Conservation (phyloP, 30 jellyfish, hydroid and myxozoan genomes). For the Pelagia noctiluca region DNA sequence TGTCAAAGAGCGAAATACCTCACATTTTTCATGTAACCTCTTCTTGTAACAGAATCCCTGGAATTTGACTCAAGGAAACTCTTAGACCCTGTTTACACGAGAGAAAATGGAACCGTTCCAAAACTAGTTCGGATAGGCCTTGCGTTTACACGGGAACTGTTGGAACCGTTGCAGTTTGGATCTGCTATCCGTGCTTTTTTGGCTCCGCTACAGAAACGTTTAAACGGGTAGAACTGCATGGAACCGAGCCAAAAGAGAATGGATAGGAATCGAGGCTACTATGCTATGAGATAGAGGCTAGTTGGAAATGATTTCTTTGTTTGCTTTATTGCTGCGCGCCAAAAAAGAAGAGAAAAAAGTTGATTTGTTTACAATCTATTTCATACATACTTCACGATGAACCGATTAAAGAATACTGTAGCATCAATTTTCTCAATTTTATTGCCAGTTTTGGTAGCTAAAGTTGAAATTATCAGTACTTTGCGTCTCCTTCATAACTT, state of each 20-base stretch:
- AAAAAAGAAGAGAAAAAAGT: slow-evolving; percentile 5
- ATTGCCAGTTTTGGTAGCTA: too few relatives aligned
- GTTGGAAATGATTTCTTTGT: slow-evolving; percentile 27
- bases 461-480: slow-evolving; percentile 26
- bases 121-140: slow-evolving; percentile 38
- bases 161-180: slow-evolving; percentile 21
- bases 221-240: slow-evolving; percentile 12
- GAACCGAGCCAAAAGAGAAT: slow-evolving; percentile 4
- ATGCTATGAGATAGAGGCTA: slow-evolving; percentile 19
- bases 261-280: slow-evolving; percentile 6
- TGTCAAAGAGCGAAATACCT: too few relatives aligned
- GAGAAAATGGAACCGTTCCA: too few relatives aligned
- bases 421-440: slow-evolving; percentile 18
- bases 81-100: too few relatives aligned
- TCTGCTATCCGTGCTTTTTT: slow-evolving; percentile 6
- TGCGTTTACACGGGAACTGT: slow-evolving; percentile 31
- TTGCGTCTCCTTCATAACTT: slow-evolving; percentile 26
- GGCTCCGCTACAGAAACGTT: slow-evolving; percentile 8
- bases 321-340: slow-evolving; percentile 27
- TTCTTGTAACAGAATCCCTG: too few relatives aligned
- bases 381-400: slow-evolving; percentile 9
- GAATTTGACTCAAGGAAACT: too few relatives aligned
- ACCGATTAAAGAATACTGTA: slow-evolving; percentile 7
- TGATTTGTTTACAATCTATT: slow-evolving; percentile 2
- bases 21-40: too few relatives aligned